Base-by-base conservation (phyloP, 2,888 invertebrate genomes). In the Diplazon laetatorius region DNA sequence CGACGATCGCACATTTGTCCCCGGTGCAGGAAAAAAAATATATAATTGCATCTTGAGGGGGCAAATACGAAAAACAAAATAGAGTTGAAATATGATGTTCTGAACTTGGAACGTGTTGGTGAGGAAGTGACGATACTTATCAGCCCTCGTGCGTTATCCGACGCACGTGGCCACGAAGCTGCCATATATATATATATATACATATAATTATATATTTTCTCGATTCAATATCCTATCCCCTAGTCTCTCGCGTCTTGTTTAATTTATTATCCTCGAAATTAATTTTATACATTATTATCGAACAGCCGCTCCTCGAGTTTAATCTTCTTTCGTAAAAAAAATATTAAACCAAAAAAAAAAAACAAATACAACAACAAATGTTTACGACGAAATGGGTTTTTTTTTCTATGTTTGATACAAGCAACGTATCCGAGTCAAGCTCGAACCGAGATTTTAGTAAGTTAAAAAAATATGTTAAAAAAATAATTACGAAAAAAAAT, bases 361-460 rank as follows among this genome's bases (percentile, higher is more conserved):
- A 5, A 30, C 30, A 22, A 48, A 25, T 66, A 50, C 55, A 50
- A 14, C 63, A 46, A 2, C 5, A 59, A 50, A 70, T 44, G 35
- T 37, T 39, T 35, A 62, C n/a, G 35, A 52, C 62, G 18, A 48
- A 76, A 55, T n/a, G n/a, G n/a, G n/a, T n/a, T n/a, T 68, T 70
- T 73, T 69, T 76, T 76, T 48, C 42, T 42, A 76, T 42, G 46
- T 72, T 77, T 71, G 59, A 75, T 74, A 62, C 30, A 46, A 57
- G 52, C 55, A 46, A 62, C 39, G 55, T 68, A 48, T 63, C 25
- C 63, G 55, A 77, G 57, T 70, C 68, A 62, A 39, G 57, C 72
- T 71, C 72, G 71, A 55, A 74, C 57, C 65, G 74, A 46, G 70
- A 72, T n/a, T 77, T 82, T 80, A 83, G 75, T 80, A 75, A 30